These are phyloP conservation scores for Sialis fuliginosa DNA, from an alignment of 2,888 invertebrate genomes.

Conservation along the genomic window DNA sequence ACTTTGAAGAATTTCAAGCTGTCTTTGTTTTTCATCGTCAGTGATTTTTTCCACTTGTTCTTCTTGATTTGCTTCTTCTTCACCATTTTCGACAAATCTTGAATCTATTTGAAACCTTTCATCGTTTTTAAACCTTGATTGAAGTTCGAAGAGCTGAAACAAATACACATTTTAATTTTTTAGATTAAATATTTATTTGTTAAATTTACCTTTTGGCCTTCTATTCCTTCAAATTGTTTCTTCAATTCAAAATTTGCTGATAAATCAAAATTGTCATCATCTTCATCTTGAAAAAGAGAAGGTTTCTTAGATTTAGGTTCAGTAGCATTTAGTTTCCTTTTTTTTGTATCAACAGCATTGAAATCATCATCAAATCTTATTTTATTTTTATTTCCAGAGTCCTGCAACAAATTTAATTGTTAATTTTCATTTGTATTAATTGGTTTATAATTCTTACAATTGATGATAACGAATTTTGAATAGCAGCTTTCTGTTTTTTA, in stretches of 20 bases:
- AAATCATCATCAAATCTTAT: constrained; percentile 41
- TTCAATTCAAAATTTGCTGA: constrained; percentile 41
- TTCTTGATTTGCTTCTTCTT: constrained; percentile 17
- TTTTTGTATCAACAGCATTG: constrained; percentile 11
- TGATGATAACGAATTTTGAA: constrained; percentile 42
- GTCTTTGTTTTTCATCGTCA: constrained; percentile 23
- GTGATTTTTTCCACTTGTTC: constrained; percentile 15
- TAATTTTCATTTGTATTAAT: background rate
- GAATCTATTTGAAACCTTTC: constrained; percentile 58
- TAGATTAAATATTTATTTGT: background rate
- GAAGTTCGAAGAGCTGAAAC: constrained; percentile 45
- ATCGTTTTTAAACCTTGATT: constrained; percentile 56
- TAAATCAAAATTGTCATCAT: constrained; percentile 30
- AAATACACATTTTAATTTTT: constrained; percentile 2
- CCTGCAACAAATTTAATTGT: constrained; percentile 24
- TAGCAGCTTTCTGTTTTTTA: constrained; percentile 40
- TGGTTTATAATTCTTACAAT: constrained; percentile 28
- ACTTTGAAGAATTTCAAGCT: constrained; percentile 29
- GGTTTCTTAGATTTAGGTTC: constrained; percentile 15
- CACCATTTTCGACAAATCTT: constrained; percentile 46
- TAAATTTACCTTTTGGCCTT: constrained; percentile 36
- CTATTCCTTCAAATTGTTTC: constrained; percentile 45
- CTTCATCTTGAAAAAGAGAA: constrained; percentile 27
- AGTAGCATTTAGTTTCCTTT: constrained; percentile 6
- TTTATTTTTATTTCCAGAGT: constrained; percentile 35